Conservation (phyloP, 1,140 invertebrate species). For the Lethocerus indicus region DNA sequence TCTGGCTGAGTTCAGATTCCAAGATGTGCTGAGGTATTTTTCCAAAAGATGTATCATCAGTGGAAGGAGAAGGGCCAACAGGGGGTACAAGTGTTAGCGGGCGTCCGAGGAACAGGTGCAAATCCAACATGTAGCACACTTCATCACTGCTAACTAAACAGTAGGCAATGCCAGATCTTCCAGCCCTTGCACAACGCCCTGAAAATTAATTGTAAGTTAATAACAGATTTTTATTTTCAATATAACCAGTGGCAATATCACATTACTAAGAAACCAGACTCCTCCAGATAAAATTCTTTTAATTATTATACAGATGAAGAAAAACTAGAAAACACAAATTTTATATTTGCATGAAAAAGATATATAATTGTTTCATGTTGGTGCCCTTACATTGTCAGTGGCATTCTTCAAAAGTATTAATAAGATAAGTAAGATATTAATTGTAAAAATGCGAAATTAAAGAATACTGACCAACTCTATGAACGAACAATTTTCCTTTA, state of each 20-base stretch:
- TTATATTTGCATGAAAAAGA: no score
- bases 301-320: no score
- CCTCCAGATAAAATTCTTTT: no score
- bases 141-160: constrained; percentile 83
- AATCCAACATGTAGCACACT: constrained; percentile 77
- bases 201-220: no score
- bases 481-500: constrained; percentile 93
- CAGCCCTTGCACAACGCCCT: constrained; percentile 93
- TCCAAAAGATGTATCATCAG: constrained; percentile 38
- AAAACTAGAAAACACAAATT: no score
- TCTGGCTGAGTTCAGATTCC: constrained; percentile 64
- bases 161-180: constrained; percentile 72
- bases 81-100: constrained; percentile 42
- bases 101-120: constrained; percentile 83
- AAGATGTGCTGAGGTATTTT: constrained; percentile 62
- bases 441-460: background rate
- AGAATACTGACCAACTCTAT: constrained; percentile 76
- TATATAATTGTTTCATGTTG: no score
- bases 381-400: no score
- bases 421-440: background rate
- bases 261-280: no score
- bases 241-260: no score
- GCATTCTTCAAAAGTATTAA: no score
- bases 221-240: no score
- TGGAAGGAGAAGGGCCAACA: constrained; percentile 23